A percentile compares a stretch with the other conserved stretches of the same genome.
Evolutionary conservation across 2,888 invertebrate genomes (phyloP).

Genomic region (Buathra laborator): DNA sequence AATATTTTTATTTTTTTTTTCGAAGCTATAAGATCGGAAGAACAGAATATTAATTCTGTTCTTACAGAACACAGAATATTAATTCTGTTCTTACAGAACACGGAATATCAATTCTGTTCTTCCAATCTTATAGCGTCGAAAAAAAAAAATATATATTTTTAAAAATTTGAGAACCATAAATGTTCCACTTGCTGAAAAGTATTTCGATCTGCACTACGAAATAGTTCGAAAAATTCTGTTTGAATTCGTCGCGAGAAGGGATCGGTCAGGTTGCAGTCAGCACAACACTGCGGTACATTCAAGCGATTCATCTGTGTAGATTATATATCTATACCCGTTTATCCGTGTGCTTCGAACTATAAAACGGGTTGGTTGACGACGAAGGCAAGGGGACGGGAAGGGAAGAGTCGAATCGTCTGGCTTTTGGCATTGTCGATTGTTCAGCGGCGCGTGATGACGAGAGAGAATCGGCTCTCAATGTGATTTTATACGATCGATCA

Average conservation of each 20-base stretch:
- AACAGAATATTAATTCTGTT: too few species aligned
- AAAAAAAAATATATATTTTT: background rate
- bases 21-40: background rate
- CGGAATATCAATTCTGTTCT: too few species aligned
- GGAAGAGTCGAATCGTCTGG: constrained; percentile 65
- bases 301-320: background rate
- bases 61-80: too few species aligned
- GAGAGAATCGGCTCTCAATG: constrained; percentile 21
- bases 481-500: constrained; percentile 39
- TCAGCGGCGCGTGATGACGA: constrained; percentile 75
- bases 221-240: background rate
- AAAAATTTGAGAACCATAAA: background rate
- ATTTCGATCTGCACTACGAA: background rate
- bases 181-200: background rate
- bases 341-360: constrained; percentile 31
- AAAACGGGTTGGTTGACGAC: background rate
- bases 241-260: constrained; percentile 68
- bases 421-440: constrained; percentile 74
- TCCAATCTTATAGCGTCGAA: background rate
- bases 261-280: constrained; percentile 74
- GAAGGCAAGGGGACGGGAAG: background rate
- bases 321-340: background rate
- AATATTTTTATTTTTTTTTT: background rate
- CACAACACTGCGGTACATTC: constrained; percentile 4
- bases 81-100: too few species aligned